phyloP scores from a whole-genome alignment of 2,888 invertebrate genomes.

The Brachypalpus laphriformis region DNA sequence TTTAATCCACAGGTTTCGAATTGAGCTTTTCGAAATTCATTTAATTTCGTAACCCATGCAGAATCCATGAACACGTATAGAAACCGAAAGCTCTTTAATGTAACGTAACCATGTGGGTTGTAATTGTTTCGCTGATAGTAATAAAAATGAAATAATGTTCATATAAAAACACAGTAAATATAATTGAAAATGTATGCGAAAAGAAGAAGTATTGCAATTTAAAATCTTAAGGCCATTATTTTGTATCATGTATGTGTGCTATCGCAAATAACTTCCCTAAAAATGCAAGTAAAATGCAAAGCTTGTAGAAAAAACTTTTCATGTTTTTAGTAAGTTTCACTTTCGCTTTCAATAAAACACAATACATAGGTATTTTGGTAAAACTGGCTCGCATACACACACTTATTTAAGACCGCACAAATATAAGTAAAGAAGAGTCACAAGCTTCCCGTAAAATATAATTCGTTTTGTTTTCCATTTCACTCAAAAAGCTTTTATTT shows the following conservation, averaged over 20 bases:
- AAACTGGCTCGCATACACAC: conserved; percentile 13
- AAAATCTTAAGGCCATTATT: background rate
- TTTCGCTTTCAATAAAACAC: conserved; percentile 79
- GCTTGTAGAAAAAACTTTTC: conserved; percentile 60
- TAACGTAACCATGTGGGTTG: background rate
- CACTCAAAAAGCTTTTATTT: conserved; percentile 60
- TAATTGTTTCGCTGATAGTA: background rate
- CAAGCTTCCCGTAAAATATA: conserved; percentile 33
- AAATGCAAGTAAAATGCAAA: conserved; percentile 19
- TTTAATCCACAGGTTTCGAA: conserved; percentile 34
- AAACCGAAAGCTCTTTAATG: background rate
- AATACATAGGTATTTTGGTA: conserved; percentile 3
- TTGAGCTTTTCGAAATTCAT: conserved; percentile 18
- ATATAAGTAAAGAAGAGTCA: conserved; percentile 40
- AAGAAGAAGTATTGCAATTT: background rate
- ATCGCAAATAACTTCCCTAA: background rate
- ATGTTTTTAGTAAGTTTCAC: conserved; percentile 79
- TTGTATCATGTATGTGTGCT: background rate
- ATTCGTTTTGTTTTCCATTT: conserved; percentile 55
- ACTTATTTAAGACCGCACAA: conserved; percentile 31
- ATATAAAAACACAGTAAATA: background rate
- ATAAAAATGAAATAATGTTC: background rate
- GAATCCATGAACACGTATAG: background rate
- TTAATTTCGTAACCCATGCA: conserved; percentile 22
- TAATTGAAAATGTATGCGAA: background rate